Conservation (phyloP, 2,888 invertebrate species). For the Archips xylosteana region DNA sequence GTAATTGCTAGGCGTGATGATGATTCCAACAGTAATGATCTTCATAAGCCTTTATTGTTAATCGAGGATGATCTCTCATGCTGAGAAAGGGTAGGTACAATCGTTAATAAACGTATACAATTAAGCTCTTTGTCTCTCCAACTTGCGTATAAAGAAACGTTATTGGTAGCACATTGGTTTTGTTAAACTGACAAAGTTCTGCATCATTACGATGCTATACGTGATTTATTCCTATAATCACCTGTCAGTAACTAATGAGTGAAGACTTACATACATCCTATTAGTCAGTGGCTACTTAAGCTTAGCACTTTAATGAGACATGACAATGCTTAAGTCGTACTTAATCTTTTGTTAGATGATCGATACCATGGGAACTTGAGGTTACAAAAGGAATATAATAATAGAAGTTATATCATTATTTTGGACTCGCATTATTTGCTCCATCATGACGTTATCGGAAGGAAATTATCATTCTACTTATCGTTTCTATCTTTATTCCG, state of each 20-base stretch:
- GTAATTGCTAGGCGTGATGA: conserved; percentile 40
- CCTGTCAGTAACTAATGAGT: conserved; percentile 32
- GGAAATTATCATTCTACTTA: background rate
- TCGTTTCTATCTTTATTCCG: background rate
- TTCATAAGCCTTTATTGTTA: conserved; percentile 40
- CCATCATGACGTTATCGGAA: conserved; percentile 2
- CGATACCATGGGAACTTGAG: conserved; percentile 31
- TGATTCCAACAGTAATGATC: conserved; percentile 31
- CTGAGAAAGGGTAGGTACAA: conserved; percentile 30
- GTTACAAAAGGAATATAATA: background rate
- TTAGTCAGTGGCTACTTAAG: conserved; percentile 39
- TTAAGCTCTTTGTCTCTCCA: conserved; percentile 4
- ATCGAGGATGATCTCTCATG: conserved; percentile 39
- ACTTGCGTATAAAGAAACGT: background rate
- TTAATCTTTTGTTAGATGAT: conserved; percentile 32
- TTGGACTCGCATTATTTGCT: background rate
- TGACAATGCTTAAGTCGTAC: conserved; percentile 37
- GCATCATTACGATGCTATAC: conserved; percentile 11
- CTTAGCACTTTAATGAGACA: conserved; percentile 31
- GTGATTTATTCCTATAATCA: conserved; percentile 24
- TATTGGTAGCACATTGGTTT: background rate
- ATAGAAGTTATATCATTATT: conserved; percentile 1
- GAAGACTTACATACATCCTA: conserved; percentile 32
- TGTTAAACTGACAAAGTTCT: conserved; percentile 8
- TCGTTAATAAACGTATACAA: background rate